Base-by-base conservation (phyloP, 2,797 vertebrate genomes). In the Chrysocyon brachyurus region DNA sequence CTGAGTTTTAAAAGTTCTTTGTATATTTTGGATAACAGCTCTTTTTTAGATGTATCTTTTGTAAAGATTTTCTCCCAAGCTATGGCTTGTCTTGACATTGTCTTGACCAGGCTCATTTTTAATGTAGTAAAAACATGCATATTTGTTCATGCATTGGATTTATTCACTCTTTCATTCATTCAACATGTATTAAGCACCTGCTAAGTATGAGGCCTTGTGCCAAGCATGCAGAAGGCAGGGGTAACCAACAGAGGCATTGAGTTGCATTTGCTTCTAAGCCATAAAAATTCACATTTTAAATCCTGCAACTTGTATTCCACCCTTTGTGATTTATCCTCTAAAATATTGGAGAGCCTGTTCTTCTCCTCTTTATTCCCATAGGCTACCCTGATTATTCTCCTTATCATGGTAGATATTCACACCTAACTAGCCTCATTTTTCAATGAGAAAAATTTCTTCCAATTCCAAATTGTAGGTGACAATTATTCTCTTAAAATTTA, bases 11-110 rank as follows among this genome's bases (percentile, higher is more conserved):
- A 78, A 84, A 93, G 46, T 31, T 70, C 59, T 36, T 87, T 61
- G 36, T 70, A n/a, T 91, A 36, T 82, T 82, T 82, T 81, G 36
- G 21, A 59, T 77, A 75, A 40, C 1, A 95, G 52, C n/a, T 12
- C 2, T 64, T 93, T 70, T 82, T 57, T 40, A 89, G 49, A 54
- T 24, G 26, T n/a, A 21, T 89, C 59, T 96, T 88, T 97, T 78
- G 22, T 36, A 64, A 97, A 95, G 72, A 54, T 78, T 64, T 77
- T 77, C 49, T 57, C 28, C 31, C 46, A 81, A 16, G 63, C 52
- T 70, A 6, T 72, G 61, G 17, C 21, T 92, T 93, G 15, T 89
- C 85, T 85, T 87, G 54, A 87, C 56, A 82, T 33, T 87, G 26
- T 72, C 54, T 33, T 72, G 33, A 64, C 22, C 36, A 46, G 6